Conservation (phyloP, 1,140 invertebrate species). For the Ephestia elutella region DNA sequence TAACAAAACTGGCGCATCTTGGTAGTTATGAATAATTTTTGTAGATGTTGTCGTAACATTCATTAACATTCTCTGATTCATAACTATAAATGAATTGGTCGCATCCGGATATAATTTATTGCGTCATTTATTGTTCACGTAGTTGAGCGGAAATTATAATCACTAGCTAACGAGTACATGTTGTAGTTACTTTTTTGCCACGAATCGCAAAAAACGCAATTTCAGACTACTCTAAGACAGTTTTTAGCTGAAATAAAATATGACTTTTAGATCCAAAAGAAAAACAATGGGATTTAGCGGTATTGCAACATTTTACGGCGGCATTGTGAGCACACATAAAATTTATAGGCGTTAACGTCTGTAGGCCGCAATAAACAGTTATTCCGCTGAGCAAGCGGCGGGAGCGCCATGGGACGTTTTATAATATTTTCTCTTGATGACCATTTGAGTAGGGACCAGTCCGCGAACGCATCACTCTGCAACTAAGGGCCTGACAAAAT, state of each 20-base stretch:
- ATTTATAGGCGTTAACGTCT: slow-evolving; percentile 64
- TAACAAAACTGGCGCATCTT: no score
- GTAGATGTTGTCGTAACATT: neutral
- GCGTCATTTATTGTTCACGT: slow-evolving; percentile 39
- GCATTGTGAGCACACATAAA: slow-evolving; percentile 60
- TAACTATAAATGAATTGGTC: slow-evolving; percentile 29
- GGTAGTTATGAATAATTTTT: no score
- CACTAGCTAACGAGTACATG: slow-evolving; percentile 15
- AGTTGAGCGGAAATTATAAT: slow-evolving; percentile 57
- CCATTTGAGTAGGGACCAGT: slow-evolving; percentile 19
- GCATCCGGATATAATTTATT: slow-evolving; percentile 47
- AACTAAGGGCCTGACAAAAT: slow-evolving; percentile 50
- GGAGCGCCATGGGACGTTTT: slow-evolving; percentile 38
- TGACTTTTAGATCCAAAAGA: slow-evolving; percentile 50
- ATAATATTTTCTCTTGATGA: slow-evolving; percentile 41
- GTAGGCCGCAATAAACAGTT: slow-evolving; percentile 59
- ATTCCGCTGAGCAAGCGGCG: slow-evolving; percentile 36
- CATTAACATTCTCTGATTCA: slow-evolving; percentile 5
- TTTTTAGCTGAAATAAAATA: slow-evolving; percentile 32
- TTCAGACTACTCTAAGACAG: slow-evolving; percentile 28
- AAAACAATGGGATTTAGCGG: slow-evolving; percentile 60
- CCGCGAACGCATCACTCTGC: slow-evolving; percentile 41
- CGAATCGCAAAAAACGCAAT: slow-evolving; percentile 24
- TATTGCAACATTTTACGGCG: slow-evolving; percentile 63
- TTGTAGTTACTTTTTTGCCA: slow-evolving; percentile 9